A percentile compares a stretch with the other conserved stretches of the same genome.
phyloP scores from a whole-genome alignment of 2,113 vertebrate genomes.

The Toxostoma redivivum region DNA sequence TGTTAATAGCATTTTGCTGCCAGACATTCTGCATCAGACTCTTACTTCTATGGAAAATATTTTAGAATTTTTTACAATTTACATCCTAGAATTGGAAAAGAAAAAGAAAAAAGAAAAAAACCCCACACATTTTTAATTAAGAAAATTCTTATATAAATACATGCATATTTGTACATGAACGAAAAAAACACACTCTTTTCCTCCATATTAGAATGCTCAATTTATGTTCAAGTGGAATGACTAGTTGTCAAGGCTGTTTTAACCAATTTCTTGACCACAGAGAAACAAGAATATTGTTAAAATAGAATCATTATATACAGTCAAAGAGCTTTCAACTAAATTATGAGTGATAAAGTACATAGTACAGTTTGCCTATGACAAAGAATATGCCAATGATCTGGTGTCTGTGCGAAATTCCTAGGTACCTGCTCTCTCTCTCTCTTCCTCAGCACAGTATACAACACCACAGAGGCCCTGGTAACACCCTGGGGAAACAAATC shows the following conservation, averaged over 20 bases:
- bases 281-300: neutral
- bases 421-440: neutral
- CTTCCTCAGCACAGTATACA: neutral
- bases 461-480: neutral
- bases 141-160: neutral
- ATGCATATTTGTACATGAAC: rapidly evolving
- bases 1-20: neutral
- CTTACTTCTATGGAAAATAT: neutral
- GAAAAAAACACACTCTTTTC: neutral
- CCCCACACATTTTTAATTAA: neutral
- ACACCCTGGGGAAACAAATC: neutral
- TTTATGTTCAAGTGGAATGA: neutral
- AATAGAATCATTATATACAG: neutral
- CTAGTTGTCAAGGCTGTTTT: neutral
- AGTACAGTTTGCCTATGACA: neutral
- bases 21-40: neutral
- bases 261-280: neutral
- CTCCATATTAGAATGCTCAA: neutral
- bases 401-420: neutral
- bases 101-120: neutral
- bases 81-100: neutral
- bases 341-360: neutral
- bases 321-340: neutral
- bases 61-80: neutral
- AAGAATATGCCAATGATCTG: neutral